Conservation (phyloP, 2,888 invertebrate species). For the Brachylomia viminalis region DNA sequence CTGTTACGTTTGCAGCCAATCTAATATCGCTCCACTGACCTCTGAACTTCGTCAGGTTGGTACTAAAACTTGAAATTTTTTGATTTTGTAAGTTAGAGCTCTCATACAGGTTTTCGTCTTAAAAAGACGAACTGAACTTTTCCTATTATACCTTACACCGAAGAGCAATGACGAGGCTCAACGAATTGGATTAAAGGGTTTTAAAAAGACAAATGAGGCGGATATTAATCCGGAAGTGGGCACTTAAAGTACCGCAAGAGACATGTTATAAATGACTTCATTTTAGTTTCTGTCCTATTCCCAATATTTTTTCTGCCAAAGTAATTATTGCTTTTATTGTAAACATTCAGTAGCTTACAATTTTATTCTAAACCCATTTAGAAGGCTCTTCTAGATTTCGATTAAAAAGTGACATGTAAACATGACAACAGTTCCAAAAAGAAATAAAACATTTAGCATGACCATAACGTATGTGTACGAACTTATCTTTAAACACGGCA, state of each 20-base stretch:
- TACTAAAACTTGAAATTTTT: constrained; percentile 13
- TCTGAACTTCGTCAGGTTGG: constrained; percentile 37
- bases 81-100: background rate
- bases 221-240: constrained; percentile 47
- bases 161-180: constrained; percentile 8
- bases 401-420: too few species aligned
- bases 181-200: constrained; percentile 22
- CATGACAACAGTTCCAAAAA: too few species aligned
- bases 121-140: background rate
- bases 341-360: constrained; percentile 1
- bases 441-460: too few species aligned
- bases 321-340: constrained; percentile 20
- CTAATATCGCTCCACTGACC: constrained; percentile 35
- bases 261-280: constrained; percentile 66
- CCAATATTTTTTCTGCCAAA: constrained; percentile 18
- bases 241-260: constrained; percentile 38
- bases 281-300: constrained; percentile 10
- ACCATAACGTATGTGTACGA: too few species aligned
- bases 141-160: background rate
- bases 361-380: background rate
- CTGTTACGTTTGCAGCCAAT: constrained; percentile 43
- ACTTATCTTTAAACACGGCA: too few species aligned
- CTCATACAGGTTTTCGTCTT: constrained; percentile 2
- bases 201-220: constrained; percentile 36
- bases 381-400: background rate